Percentiles rank a stretch among this genome's conserved stretches.
Conservation (phyloP, 1,140 invertebrate genomes). For the Anastrepha ludens region DNA sequence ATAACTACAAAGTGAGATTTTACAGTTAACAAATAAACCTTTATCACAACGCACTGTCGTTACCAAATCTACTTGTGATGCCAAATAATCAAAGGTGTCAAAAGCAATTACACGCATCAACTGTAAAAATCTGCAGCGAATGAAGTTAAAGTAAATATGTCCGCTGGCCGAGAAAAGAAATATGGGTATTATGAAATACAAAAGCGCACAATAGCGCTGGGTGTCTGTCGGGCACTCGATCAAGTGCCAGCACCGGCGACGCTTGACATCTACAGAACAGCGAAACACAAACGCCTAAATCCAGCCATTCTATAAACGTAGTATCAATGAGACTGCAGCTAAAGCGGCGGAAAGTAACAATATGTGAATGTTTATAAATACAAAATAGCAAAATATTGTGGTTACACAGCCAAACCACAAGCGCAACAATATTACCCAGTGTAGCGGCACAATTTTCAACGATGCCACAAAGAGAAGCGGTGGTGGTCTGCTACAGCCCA, state of each 20-base stretch:
- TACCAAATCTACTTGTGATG: background rate
- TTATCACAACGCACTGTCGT: background rate
- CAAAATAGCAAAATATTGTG: constrained; percentile 56
- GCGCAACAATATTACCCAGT: background rate
- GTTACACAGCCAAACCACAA: constrained; percentile 17
- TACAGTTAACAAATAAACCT: background rate
- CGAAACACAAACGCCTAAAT: background rate
- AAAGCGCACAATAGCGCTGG: background rate
- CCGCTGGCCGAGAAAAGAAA: background rate
- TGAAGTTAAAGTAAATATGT: background rate
- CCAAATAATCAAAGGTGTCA: constrained; percentile 46
- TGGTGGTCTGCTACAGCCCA: background rate
- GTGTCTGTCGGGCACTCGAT: background rate
- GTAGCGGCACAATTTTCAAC: background rate
- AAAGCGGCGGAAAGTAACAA: constrained; percentile 32
- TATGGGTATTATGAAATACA: background rate
- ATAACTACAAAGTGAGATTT: too few species aligned
- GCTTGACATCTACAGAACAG: background rate
- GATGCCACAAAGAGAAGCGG: background rate
- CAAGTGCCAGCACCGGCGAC: constrained; percentile 29
- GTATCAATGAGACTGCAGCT: background rate
- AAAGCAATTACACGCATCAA: constrained; percentile 39
- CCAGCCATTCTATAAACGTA: background rate
- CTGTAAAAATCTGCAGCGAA: constrained; percentile 21
- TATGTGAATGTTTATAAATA: constrained; percentile 45